Evolutionary conservation across 2,888 invertebrate species (phyloP).

Genomic region (Coenonympha arcania): DNA sequence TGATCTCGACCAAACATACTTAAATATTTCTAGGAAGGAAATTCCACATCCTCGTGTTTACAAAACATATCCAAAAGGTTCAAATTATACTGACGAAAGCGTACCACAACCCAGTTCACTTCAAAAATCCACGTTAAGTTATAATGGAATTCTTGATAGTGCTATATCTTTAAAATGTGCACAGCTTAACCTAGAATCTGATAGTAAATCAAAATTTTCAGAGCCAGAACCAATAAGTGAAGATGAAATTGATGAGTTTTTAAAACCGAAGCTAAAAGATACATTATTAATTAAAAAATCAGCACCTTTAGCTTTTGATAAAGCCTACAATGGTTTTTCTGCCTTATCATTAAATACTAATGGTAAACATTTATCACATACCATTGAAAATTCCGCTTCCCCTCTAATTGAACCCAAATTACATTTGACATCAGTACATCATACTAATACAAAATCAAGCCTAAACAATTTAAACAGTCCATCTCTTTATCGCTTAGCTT

Average conservation of each 20-base stretch:
- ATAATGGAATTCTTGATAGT: background rate
- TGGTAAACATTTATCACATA: background rate
- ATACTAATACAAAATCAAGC: constrained; percentile 4
- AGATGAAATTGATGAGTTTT: background rate
- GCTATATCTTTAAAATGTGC: background rate
- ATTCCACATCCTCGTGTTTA: too few species aligned
- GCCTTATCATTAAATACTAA: background rate
- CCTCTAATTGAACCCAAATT: background rate
- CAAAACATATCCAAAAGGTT: too few species aligned
- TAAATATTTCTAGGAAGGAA: too few species aligned
- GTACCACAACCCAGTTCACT: too few species aligned
- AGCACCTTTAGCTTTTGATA: background rate
- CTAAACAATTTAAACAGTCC: constrained; percentile 8
- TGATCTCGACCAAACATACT: too few species aligned
- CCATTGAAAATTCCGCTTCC: background rate
- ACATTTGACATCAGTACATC: background rate
- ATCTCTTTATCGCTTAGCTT: background rate
- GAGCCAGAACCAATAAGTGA: background rate
- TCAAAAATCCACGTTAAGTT: too few species aligned
- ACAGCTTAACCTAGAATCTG: background rate
- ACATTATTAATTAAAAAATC: background rate
- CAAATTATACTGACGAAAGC: too few species aligned
- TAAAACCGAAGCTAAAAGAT: background rate
- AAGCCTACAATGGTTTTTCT: background rate
- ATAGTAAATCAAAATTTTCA: background rate